Conservation (phyloP, 2,797 vertebrate species). For the Macropodus opercularis region DNA sequence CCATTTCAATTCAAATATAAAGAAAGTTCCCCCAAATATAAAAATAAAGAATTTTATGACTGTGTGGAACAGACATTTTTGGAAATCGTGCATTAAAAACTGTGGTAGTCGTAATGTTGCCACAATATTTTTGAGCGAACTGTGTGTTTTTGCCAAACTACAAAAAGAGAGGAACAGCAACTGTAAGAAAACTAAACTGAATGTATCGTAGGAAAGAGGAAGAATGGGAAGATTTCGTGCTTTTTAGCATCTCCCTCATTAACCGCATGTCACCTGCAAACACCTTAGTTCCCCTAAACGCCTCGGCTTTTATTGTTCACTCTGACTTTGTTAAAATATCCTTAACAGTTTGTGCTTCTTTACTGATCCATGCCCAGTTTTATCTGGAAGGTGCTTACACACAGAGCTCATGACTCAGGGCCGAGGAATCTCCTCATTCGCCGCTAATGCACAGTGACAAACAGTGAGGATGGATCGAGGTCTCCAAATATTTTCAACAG, state of each 20-base stretch:
- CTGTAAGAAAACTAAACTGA: constrained; percentile 22
- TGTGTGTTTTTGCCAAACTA: constrained; percentile 15
- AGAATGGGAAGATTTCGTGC: constrained; percentile 22
- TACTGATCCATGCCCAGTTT: constrained; percentile 45
- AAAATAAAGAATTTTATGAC: constrained; percentile 2
- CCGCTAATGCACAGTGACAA: constrained; percentile 71
- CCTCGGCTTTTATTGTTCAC: constrained; percentile 62
- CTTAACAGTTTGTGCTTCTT: constrained; percentile 64
- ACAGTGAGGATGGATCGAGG: constrained; percentile 62
- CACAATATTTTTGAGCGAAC: neutral
- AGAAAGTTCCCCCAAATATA: constrained; percentile 1
- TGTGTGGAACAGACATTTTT: neutral
- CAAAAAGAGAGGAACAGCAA: constrained; percentile 23
- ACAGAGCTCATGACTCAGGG: constrained; percentile 60
- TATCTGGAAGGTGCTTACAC: constrained; percentile 65
- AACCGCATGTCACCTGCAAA: constrained; percentile 60
- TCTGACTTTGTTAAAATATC: constrained; percentile 38
- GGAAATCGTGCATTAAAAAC: constrained; percentile 4
- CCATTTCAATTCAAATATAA: constrained; percentile 3
- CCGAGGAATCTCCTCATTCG: constrained; percentile 67
- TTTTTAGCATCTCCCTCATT: constrained; percentile 8
- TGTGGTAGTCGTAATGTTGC: neutral
- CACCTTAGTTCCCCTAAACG: constrained; percentile 51
- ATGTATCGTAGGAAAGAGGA: constrained; percentile 18
- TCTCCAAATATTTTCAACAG: constrained; percentile 65